Evolutionary conservation across 2,797 vertebrate species (phyloP), one percentile per base, ranked within the genome.

Genomic region (Manis javanica): DNA sequence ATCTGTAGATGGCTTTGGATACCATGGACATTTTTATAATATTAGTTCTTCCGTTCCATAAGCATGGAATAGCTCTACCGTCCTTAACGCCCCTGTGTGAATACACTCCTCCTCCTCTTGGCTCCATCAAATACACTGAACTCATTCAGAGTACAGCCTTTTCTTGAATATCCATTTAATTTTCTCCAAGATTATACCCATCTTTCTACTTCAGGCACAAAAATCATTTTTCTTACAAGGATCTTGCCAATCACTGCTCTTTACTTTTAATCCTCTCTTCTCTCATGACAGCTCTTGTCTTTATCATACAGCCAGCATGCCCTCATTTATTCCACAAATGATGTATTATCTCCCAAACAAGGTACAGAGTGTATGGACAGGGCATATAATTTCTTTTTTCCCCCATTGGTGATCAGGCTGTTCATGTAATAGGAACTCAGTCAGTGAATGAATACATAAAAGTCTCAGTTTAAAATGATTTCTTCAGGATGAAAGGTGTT

Each of bases 401-500:
- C n/a, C 51, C 15, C 51, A 16, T 42, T 37, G 29, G 61, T 79
- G 55, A 26, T 8, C 23, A 79, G 57, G 78, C 92, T 63, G 39
- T 34, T 34, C 3, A 19, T 87, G 46, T 71, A 90, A 86, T 29
- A 91, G 24, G 46, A 90, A 57, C 21, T 79, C 19, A 81, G 39
- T 92, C 81, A 92, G 31, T 53, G 19, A 87, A 75, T 66, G 34
- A 49, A 14, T 91, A 42, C 12, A 49, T 78, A 77, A 66, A 95
- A 74, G 66, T 79, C 53, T 69, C n/a, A 59, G 26, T 87, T 95
- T 82, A 88, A 90, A 88, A 95, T 78, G 31, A 92, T 94, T 96
- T 94, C 46, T 87, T 96, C 59, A 87, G 57, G 57, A 83, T 86
- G 91, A 93, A 90, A 78, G 78, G 84, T 92, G 39, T 93, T 97